Base-by-base conservation (phyloP, 2,113 vertebrate genomes). In the Thymallus thymallus region DNA sequence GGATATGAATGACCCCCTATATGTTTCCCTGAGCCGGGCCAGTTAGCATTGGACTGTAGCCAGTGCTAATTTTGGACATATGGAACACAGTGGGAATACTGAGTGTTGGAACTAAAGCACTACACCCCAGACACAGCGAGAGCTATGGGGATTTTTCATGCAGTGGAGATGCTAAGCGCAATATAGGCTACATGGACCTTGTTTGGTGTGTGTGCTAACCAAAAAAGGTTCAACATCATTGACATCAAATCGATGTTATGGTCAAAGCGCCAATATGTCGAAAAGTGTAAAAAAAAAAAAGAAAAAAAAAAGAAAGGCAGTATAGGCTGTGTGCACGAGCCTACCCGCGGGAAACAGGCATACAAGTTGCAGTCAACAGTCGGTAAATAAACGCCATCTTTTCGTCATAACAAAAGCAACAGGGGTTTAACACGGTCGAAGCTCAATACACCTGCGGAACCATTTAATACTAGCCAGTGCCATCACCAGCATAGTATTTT, bases 381-480 rank as follows among this genome's bases (percentile, higher is more conserved):
- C 85, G 84, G 82, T 87, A 90, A 90, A 90, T 88, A 90, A 87
- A 90, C 92, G 92, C 92, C 92, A 92, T 92, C 85, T 92, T 93
- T 89, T 87, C 88, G 78, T 88, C 87, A 87, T 81, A 88, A 90
- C 88, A 89, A 91, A 85, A 89, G 87, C 89, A 88, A 88, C 88
- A 89, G 88, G 87, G 88, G 88, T 84, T 86, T 73, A 76, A 51
- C 23, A 68, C n/a, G 23, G 48, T 16, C 20, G 65, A 20, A 23
- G 35, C 35, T 24, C 16, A 45, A 23, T 48, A 13, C 78, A 84
- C 74, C 82, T 86, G 77, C 79, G 74, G 73, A 69, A 78, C 63
- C 65, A 68, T 64, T 75, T 75, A 74, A 68, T 26, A 4, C 51
- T 78, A 72, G 69, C 82, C 77, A 82, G 74, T 76, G 86, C 77